A percentile compares a stretch with the other conserved stretches of the same genome.
These are phyloP conservation scores for Harpagifer antarcticus DNA, from an alignment of 2,797 vertebrate species.

Conservation along the genomic window DNA sequence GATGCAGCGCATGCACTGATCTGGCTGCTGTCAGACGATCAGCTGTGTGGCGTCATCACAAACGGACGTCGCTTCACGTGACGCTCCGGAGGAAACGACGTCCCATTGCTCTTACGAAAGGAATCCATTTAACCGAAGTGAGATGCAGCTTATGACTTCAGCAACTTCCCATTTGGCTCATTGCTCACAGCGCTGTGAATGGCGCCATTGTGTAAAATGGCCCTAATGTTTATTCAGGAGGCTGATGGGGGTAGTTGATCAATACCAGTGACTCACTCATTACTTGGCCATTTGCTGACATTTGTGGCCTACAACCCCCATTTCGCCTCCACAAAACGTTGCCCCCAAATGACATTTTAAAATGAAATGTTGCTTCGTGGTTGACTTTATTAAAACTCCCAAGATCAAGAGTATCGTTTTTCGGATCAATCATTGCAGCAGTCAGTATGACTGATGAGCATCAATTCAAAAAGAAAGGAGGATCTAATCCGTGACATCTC, in stretches of 20 bases:
- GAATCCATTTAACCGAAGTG: no score
- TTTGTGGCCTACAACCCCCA: neutral
- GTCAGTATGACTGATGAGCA: conserved; percentile 1
- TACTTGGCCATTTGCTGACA: conserved; percentile 23
- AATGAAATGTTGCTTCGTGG: conserved; percentile 2
- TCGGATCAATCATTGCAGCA: conserved; percentile 14
- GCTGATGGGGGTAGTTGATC: conserved; percentile 22
- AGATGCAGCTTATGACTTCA: neutral
- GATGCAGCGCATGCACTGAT: no score
- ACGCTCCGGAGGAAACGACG: no score
- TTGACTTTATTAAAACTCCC: neutral
- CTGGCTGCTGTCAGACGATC: no score
- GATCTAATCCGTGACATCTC: conserved; percentile 26
- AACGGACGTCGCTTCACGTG: no score
- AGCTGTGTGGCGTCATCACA: no score
- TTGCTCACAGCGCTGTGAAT: conserved; percentile 6
- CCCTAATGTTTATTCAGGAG: conserved; percentile 24
- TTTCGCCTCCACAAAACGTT: neutral
- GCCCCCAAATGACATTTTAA: neutral
- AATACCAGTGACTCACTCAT: conserved; percentile 28
- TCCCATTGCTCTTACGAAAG: no score
- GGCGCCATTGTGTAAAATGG: conserved; percentile 25
- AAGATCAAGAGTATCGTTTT: neutral
- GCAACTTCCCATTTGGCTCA: conserved; percentile 20
- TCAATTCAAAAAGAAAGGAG: conserved; percentile 9